A percentile compares a stretch with the other conserved stretches of the same genome.
These are phyloP conservation scores for Maniola hyperantus DNA, from an alignment of 2,888 invertebrate genomes.

Conservation along the genomic window DNA sequence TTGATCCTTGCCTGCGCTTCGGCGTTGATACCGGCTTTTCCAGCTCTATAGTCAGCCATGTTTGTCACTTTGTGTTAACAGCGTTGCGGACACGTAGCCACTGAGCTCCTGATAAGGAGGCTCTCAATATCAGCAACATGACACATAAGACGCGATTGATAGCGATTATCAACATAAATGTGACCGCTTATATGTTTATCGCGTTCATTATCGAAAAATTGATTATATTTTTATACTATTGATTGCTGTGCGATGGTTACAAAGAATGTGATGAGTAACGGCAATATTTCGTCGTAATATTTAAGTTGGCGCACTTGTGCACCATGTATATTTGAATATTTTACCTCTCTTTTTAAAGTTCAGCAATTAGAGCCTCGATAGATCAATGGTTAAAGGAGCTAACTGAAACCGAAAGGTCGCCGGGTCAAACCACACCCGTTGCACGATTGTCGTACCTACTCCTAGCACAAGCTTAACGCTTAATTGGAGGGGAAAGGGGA, in stretches of 20 bases:
- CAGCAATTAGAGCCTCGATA: too few species aligned
- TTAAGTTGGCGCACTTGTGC: background rate
- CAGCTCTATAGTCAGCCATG: conserved; percentile 77
- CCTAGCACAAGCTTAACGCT: too few species aligned
- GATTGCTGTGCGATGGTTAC: conserved; percentile 36
- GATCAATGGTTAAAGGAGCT: too few species aligned
- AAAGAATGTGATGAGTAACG: conserved; percentile 38
- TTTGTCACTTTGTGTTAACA: conserved; percentile 59
- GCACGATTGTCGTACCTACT: too few species aligned
- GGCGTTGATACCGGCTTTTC: conserved; percentile 78
- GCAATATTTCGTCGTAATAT: background rate
- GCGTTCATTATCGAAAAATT: conserved; percentile 55
- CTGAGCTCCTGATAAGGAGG: conserved; percentile 72
- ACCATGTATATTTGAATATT: too few species aligned
- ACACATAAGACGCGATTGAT: conserved; percentile 57
- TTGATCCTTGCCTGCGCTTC: conserved; percentile 87
- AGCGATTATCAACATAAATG: conserved; percentile 66
- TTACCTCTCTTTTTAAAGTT: too few species aligned
- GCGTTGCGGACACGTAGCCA: conserved; percentile 69
- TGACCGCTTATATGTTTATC: conserved; percentile 50
- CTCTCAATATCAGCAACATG: conserved; percentile 63
- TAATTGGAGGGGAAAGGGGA: too few species aligned
- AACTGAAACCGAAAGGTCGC: too few species aligned
- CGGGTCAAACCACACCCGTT: too few species aligned
- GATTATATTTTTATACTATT: conserved; percentile 56